Evolutionary conservation across 2,113 vertebrate genomes (phyloP).

Genomic region (Prietella phreatophila): DNA sequence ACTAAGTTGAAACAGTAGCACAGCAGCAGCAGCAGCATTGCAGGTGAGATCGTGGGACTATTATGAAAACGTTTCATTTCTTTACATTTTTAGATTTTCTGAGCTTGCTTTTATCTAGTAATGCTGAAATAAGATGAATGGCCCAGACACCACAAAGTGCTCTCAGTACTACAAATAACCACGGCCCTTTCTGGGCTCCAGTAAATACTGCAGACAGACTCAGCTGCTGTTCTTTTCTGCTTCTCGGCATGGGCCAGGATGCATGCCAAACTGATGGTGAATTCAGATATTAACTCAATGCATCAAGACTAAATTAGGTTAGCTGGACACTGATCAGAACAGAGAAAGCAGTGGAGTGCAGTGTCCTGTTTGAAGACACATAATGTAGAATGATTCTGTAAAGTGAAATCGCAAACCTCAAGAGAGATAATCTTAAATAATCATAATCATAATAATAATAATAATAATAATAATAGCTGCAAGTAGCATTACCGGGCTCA

Average conservation of each 20-base stretch:
- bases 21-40: not conserved
- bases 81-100: not conserved
- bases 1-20: not conserved
- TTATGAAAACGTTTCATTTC: conserved; percentile 5
- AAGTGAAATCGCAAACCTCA: not conserved
- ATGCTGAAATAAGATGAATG: conserved; percentile 14
- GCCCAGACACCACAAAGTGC: not conserved
- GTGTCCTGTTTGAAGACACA: not conserved
- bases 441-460: too few species aligned
- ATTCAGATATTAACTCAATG: conserved; percentile 20
- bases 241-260: conserved; percentile 6
- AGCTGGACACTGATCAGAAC: conserved; percentile 14
- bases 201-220: conserved; percentile 11
- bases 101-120: not conserved
- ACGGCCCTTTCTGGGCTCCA: not conserved
- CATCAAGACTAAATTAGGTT: conserved; percentile 1
- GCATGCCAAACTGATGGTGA: not conserved
- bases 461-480: too few species aligned
- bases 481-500: too few species aligned
- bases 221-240: not conserved
- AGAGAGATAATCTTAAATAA: not conserved
- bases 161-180: not conserved
- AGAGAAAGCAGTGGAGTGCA: not conserved
- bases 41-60: not conserved
- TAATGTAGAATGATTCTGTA: not conserved